Base-by-base conservation (phyloP, 2,888 invertebrate genomes). In the Ommatoiulus sabulosus region DNA sequence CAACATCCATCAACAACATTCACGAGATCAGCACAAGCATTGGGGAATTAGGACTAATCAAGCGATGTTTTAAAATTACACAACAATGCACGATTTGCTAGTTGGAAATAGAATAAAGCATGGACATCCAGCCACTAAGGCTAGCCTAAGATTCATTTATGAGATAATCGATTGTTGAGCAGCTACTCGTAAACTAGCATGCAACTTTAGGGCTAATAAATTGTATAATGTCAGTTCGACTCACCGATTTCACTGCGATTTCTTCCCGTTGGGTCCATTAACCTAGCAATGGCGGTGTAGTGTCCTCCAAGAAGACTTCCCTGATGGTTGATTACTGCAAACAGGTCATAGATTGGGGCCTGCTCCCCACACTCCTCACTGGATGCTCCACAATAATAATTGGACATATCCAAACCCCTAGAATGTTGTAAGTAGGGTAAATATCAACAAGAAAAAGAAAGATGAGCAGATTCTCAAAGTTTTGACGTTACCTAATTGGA, bases 231-330 rank as follows among this genome's bases (percentile, higher is more conserved):
- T 63, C 15, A 4, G n/a, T 44, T 48, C 20, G n/a, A 44, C 86
- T 63, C 90, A 93, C 93, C 93, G 12, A 93, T 92, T 90, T 93
- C 92, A 89, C 92, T 92, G 80, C 91, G 91, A n/a, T 91, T 91
- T 3, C 91, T 90, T 88, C 92, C 91, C n/a, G 90, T 90, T 48
- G 89, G 90, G 84, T 92, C 92, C 20, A 92, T 91, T 86, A 93
- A 92, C 20, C 93, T 91, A 3, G 93, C 93, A 91, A 91, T 93
- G 1, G 93, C 91, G 8, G 94, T 93, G 91, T 94, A 94, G 90
- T 94, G 94, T 17, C 94, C 94, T 12, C 93, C 93, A 87, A 93
- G 91, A 86, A 93, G 92, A 87, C 92, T 93, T 85, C 92, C 93
- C 89, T 92, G 92, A 90, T 93, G 93, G 91, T 93, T 93, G 84